Evolutionary conservation across 2,888 invertebrate genomes (phyloP).

Genomic region (Volucella bombylans): DNA sequence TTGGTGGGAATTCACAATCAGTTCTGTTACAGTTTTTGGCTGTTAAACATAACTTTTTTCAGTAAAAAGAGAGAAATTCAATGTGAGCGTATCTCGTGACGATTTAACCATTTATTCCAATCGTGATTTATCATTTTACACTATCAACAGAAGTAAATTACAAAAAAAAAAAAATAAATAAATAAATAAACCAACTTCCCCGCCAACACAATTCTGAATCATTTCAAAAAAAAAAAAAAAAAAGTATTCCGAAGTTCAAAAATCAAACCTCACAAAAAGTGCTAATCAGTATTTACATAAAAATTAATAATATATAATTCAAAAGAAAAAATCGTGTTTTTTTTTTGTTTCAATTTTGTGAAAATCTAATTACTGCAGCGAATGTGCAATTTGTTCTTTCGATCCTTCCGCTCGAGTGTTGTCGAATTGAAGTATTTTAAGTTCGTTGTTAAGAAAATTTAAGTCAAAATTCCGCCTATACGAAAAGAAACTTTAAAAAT

Average conservation of each 20-base stretch:
- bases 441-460: conserved; percentile 62
- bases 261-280: conserved; percentile 23
- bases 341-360: conserved; percentile 14
- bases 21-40: conserved; percentile 81
- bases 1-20: conserved; percentile 75
- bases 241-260: conserved; percentile 48
- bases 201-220: conserved; percentile 28
- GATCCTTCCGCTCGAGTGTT: conserved; percentile 55
- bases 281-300: conserved; percentile 29
- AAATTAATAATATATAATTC: conserved; percentile 3
- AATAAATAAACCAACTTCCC: conserved; percentile 5
- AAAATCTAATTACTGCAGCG: conserved; percentile 53
- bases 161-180: too few relatives aligned
- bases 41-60: conserved; percentile 79
- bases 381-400: conserved; percentile 73
- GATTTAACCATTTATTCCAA: conserved; percentile 28
- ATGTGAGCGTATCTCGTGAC: conserved; percentile 57
- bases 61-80: conserved; percentile 16
- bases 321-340: not conserved
- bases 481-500: conserved; percentile 76
- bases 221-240: not conserved
- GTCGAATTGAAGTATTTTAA: conserved; percentile 55
- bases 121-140: conserved; percentile 4
- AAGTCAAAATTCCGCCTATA: conserved; percentile 79
- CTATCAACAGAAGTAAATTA: conserved; percentile 21